phyloP scores from a whole-genome alignment of 2,113 vertebrate species.

The Muntiacus muntjak region DNA sequence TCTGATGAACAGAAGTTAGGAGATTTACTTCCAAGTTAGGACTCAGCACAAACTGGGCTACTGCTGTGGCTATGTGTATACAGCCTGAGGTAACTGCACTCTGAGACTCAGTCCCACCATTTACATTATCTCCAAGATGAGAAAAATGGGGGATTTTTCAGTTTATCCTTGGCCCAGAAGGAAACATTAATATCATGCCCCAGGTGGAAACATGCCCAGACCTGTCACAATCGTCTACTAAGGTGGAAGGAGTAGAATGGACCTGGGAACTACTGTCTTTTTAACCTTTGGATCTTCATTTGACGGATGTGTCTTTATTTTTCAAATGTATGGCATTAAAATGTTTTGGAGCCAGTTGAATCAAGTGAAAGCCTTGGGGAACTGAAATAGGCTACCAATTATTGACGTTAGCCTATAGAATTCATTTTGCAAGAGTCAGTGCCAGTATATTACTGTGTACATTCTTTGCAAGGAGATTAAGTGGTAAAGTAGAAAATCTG shows the following conservation, averaged over 20 bases:
- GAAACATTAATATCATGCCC: background rate
- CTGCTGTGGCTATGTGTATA: background rate
- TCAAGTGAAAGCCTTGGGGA: background rate
- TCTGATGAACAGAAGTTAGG: background rate
- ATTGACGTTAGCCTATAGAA: background rate
- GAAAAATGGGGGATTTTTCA: background rate
- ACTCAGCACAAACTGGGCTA: background rate
- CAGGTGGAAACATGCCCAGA: background rate
- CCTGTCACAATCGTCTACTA: background rate
- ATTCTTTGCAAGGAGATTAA: background rate
- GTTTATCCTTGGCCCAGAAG: background rate
- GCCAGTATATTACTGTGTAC: background rate
- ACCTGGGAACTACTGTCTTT: background rate
- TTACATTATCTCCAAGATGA: background rate
- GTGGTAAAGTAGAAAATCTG: background rate
- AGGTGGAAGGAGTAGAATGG: background rate
- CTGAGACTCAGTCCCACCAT: background rate
- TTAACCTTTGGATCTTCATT: background rate
- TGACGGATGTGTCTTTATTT: background rate
- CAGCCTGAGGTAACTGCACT: background rate
- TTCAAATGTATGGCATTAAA: background rate
- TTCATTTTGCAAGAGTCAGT: background rate
- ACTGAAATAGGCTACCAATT: background rate
- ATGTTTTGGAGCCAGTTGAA: background rate
- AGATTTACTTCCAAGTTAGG: background rate